These are phyloP conservation scores for Cottoperca gobio DNA, from an alignment of 2,797 vertebrate genomes.

Conservation along the genomic window DNA sequence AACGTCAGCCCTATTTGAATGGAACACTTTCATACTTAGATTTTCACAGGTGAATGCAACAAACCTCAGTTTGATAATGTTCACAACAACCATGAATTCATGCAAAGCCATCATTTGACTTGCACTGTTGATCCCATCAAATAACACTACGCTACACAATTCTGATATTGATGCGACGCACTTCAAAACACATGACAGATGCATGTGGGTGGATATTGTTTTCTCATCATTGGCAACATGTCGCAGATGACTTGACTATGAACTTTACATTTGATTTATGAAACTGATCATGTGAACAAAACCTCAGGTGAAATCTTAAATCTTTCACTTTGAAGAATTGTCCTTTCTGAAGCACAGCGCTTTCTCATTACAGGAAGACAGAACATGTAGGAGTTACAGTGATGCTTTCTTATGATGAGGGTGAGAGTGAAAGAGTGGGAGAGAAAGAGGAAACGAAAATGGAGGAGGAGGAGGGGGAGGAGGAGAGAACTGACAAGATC, in stretches of 20 bases:
- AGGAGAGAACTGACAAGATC: conserved; percentile 60
- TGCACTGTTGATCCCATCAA: neutral
- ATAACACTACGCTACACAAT: neutral
- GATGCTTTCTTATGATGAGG: conserved; percentile 15
- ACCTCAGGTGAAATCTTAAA: neutral
- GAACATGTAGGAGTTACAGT: conserved; percentile 27
- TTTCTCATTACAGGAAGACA: conserved; percentile 32
- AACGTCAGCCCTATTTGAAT: neutral
- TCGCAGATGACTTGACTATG: neutral
- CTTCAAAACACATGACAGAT: neutral
- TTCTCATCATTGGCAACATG: neutral
- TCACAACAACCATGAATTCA: no score
- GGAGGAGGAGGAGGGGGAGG: conserved; percentile 52
- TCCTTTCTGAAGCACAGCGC: conserved; percentile 3
- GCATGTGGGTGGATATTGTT: neutral
- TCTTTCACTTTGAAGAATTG: neutral
- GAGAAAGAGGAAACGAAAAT: conserved; percentile 20
- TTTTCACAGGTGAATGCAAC: neutral
- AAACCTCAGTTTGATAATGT: neutral
- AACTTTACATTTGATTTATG: conserved; percentile 1
- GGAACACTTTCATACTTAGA: no score
- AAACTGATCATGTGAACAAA: conserved; percentile 6
- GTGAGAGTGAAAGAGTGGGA: conserved; percentile 29
- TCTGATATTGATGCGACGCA: no score
- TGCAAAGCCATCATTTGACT: no score